Percentiles rank a stretch among this genome's conserved stretches.
These are phyloP conservation scores for Cardiocondyla obscurior DNA, from an alignment of 1,140 invertebrate species.

Conservation along the genomic window DNA sequence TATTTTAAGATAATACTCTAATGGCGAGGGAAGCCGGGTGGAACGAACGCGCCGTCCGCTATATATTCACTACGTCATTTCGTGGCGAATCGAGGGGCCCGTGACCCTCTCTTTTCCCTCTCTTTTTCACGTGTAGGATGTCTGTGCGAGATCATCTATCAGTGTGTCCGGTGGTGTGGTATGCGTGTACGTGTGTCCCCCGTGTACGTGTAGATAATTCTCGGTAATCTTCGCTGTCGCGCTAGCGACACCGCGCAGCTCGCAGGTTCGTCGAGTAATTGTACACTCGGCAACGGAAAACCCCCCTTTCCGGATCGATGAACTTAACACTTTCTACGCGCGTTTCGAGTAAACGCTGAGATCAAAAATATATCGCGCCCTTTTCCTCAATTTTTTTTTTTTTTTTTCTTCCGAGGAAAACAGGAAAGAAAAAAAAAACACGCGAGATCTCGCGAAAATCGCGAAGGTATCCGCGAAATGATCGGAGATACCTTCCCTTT, in stretches of 20 bases:
- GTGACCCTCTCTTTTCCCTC: constrained; percentile 55
- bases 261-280: constrained; percentile 59
- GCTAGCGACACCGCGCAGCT: constrained; percentile 50
- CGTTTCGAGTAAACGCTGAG: constrained; percentile 37
- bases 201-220: constrained; percentile 56
- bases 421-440: background rate
- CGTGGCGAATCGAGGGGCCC: constrained; percentile 64
- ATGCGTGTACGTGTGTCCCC: background rate
- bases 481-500: background rate
- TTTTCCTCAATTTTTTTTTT: background rate
- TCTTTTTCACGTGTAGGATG: constrained; percentile 50
- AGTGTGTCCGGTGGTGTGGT: background rate
- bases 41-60: constrained; percentile 70
- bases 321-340: constrained; percentile 49
- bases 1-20: constrained; percentile 79
- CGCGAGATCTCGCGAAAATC: background rate
- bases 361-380: constrained; percentile 20
- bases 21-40: constrained; percentile 78
- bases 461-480: background rate
- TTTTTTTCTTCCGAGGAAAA: background rate
- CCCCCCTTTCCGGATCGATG: constrained; percentile 20
- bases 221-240: constrained; percentile 62
- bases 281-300: constrained; percentile 48
- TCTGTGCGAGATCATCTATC: constrained; percentile 59
- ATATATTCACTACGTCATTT: constrained; percentile 60